Base-by-base conservation (phyloP, 2,888 invertebrate species). In the Aproaerema taeniolella region DNA sequence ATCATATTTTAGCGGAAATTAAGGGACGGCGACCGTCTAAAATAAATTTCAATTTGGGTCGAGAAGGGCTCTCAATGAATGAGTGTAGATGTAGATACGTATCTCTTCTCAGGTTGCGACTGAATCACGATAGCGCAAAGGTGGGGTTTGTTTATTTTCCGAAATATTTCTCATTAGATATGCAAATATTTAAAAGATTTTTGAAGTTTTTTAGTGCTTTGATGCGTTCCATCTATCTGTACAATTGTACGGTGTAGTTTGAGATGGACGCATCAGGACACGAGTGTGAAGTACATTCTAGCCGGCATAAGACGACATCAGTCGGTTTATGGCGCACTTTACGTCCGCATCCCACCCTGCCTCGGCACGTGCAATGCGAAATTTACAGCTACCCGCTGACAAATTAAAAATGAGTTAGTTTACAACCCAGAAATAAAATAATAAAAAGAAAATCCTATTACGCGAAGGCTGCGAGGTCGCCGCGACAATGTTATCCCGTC, bases 331-430 rank as follows among this genome's bases (percentile, higher is more conserved):
- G 62, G 65, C 71, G 55, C 55, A 55, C 64, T 72, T 74, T 67
- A 74, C 65, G 70, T 61, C n/a, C 62, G 52, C 53, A n/a, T 59
- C 62, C 61, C 59, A 53, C 57, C 56, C 54, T n/a, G n/a, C n/a
- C 52, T 45, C 46, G 50, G 53, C 55, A 71, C 67, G 65, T 70
- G 74, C 73, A 65, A 64, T 63, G 58, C 54, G 61, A 61, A 76
- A 75, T 82, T 82, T 81, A 83, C 68, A 73, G 69, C 67, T 67
- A 64, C 49, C 58, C 60, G 56, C 66, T 71, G 72, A 78, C 78
- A 83, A 83, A 83, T 85, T 82, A 82, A 83, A 81, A 82, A 82
- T 78, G 72, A 77, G 78, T 74, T 75, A 75, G 76, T 79, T 80
- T 77, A 78, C 76, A 74, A 61, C 74, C 67, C 53, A 59, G 73